Conservation (phyloP, 2,888 invertebrate species). For the Muschampia staudingeri region DNA sequence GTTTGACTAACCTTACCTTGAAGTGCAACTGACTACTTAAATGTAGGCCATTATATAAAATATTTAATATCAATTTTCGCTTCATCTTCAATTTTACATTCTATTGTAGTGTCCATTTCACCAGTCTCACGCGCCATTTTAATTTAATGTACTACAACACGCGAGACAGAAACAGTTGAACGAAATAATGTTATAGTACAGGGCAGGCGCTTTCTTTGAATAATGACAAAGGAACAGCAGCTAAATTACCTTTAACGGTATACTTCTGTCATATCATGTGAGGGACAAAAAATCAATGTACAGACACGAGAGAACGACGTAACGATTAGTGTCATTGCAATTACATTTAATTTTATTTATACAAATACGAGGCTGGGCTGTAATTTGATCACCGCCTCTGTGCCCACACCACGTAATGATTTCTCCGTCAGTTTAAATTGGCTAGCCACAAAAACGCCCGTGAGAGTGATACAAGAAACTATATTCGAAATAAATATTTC, state of each 20-base stretch:
- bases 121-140: slow-evolving; percentile 69
- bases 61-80: slow-evolving; percentile 1
- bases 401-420: slow-evolving; percentile 70
- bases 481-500: slow-evolving; percentile 55
- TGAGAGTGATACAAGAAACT: slow-evolving; percentile 68
- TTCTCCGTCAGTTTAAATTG: slow-evolving; percentile 72
- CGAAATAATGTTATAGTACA: slow-evolving; percentile 69
- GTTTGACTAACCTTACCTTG: not conserved
- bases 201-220: slow-evolving; percentile 67
- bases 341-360: slow-evolving; percentile 71
- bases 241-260: slow-evolving; percentile 76
- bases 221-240: slow-evolving; percentile 73
- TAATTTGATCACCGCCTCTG: slow-evolving; percentile 75
- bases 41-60: not conserved
- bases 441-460: slow-evolving; percentile 74
- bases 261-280: slow-evolving; percentile 63
- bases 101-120: slow-evolving; percentile 53
- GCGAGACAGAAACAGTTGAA: slow-evolving; percentile 69
- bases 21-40: not conserved
- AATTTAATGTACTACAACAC: slow-evolving; percentile 71
- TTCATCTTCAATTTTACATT: slow-evolving; percentile 43
- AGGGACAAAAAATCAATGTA: slow-evolving; percentile 76
- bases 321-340: slow-evolving; percentile 82
- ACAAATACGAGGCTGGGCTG: slow-evolving; percentile 71
- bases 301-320: slow-evolving; percentile 72